Evolutionary conservation across 2,113 vertebrate species (phyloP).

Genomic region (Pungitius pungitius): DNA sequence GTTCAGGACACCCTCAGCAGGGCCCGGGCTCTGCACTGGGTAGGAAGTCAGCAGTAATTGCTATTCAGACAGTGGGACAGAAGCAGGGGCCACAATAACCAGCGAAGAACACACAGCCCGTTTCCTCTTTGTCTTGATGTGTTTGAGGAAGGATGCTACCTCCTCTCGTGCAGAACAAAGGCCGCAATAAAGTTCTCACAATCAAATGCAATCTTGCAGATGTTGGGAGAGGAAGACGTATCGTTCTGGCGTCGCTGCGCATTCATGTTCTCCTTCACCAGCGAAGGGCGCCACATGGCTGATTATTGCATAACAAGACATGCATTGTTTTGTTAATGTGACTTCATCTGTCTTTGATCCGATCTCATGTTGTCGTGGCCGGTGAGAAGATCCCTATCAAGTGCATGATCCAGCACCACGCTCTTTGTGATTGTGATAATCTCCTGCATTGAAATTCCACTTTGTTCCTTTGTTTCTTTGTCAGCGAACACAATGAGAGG

Average conservation of each 20-base stretch:
- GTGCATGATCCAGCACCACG: conserved; percentile 80
- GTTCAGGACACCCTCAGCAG: conserved; percentile 71
- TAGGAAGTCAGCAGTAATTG: conserved; percentile 79
- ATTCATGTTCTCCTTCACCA: conserved; percentile 42
- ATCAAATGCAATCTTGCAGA: conserved; percentile 52
- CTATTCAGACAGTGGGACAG: conserved; percentile 67
- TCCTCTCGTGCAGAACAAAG: conserved; percentile 62
- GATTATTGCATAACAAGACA: conserved; percentile 79
- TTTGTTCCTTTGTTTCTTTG: conserved; percentile 87
- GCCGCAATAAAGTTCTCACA: conserved; percentile 69
- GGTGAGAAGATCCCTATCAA: conserved; percentile 83
- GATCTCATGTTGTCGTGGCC: conserved; percentile 81
- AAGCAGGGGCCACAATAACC: conserved; percentile 62
- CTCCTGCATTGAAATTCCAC: conserved; percentile 83
- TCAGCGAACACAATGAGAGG: conserved; percentile 81
- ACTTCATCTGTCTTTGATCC: conserved; percentile 84
- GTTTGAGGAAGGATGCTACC: conserved; percentile 73
- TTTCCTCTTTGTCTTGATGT: conserved; percentile 73
- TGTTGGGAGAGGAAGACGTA: conserved; percentile 32
- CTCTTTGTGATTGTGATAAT: conserved; percentile 85
- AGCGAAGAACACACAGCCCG: conserved; percentile 56
- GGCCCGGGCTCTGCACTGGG: conserved; percentile 43
- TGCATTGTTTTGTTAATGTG: conserved; percentile 80
- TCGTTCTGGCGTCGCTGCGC: conserved; percentile 25
- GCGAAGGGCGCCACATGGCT: conserved; percentile 74